A percentile compares a stretch with the other conserved stretches of the same genome.
Evolutionary conservation across 1,140 invertebrate species (phyloP).

Genomic region (Zaprionus africanus): DNA sequence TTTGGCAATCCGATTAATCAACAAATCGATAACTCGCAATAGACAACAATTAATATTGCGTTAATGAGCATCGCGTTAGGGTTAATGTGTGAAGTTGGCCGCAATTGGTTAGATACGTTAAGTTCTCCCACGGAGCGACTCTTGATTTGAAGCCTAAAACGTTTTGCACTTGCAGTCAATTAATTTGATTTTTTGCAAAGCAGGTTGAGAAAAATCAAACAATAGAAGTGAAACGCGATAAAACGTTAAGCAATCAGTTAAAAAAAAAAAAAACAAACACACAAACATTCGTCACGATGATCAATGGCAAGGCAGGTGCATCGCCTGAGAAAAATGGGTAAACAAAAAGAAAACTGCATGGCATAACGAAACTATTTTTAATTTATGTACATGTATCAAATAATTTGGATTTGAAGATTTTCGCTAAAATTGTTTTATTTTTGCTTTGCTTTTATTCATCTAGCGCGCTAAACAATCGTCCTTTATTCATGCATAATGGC

Average conservation of each 20-base stretch:
- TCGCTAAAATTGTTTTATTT: constrained; percentile 9
- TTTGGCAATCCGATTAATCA: constrained; percentile 13
- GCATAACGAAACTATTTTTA: no score
- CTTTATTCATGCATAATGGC: constrained; percentile 80
- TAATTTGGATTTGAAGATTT: neutral
- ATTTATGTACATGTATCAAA: neutral
- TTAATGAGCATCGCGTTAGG: neutral
- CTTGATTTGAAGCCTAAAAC: neutral
- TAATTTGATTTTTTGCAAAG: neutral
- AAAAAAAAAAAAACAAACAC: constrained; percentile 19
- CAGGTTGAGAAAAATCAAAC: neutral
- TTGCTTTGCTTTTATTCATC: constrained; percentile 19
- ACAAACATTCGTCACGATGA: constrained; percentile 60
- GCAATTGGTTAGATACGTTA: neutral
- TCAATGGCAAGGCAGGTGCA: constrained; percentile 55
- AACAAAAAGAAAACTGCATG: constrained; percentile 28
- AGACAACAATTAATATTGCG: constrained; percentile 2
- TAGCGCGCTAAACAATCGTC: constrained; percentile 75
- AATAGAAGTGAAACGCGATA: constrained; percentile 19
- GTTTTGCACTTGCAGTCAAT: constrained; percentile 3
- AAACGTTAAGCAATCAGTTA: constrained; percentile 33
- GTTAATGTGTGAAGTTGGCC: neutral
- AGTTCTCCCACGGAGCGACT: neutral
- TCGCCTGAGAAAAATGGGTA: constrained; percentile 75
- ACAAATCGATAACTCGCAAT: constrained; percentile 21